Evolutionary conservation across 1,140 invertebrate genomes (phyloP), one percentile per base, ranked within the genome.

Genomic region (Oscheius sp.): DNA sequence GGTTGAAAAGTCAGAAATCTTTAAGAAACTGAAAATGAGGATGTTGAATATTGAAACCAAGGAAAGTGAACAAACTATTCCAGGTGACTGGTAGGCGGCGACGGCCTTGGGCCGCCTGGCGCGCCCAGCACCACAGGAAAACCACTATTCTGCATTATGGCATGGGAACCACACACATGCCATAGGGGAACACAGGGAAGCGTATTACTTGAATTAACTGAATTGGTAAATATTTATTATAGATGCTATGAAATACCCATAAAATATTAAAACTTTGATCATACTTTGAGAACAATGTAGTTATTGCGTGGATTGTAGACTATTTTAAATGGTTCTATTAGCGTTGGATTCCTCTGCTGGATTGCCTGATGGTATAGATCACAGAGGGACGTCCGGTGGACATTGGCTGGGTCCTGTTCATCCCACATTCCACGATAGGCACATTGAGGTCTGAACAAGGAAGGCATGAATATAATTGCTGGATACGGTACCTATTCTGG

Each of bases 341-440:
- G 15, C 23, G 49, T 34, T 3, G 49, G 49, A 13, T 62, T 62
- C 13, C 49, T 34, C 29, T 67, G 52, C 2, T 34, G 61, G 35
- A 35, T 67, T 52, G 23, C 34, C 55, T 1, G 64, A 28, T 15
- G 46, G 26, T 62, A 74, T 7, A 77, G 2, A 65, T 77, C 70
- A 55, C 75, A 77, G 4, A 73, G 65, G 10, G 75, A 63, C 15
- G 52, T 36, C 34, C 65, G 36, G 0, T 66, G 29, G 10, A 35
- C 38, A 68, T 82, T 82, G 18, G 36, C 45, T n/a, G 79, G 77
- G 49, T 84, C 82, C 28, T 79, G 36, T 32, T 76, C 61, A 52
- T 84, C 82, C 82, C 82, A 83, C 77, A 83, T 83, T 28, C 49
- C 79, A 32, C 77, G 61, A 68, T 83, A 83, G 13, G 73, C 76